Conservation (phyloP, 2,888 invertebrate species). For the Stenodema calcarata region DNA sequence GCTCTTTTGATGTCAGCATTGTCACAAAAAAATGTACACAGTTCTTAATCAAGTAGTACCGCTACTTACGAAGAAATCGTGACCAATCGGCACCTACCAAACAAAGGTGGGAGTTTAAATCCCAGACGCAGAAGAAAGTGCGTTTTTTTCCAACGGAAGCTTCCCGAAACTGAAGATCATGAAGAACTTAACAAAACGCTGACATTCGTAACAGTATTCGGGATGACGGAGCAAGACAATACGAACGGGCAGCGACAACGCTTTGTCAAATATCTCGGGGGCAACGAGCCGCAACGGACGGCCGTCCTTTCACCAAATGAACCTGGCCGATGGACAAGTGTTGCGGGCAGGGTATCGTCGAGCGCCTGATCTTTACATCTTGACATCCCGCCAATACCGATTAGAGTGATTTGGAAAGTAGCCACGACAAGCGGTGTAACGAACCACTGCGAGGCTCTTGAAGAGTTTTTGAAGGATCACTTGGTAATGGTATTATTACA, state of each 20-base stretch:
- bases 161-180: neutral
- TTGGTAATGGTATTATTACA: no score
- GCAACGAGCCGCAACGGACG: slow-evolving; percentile 14
- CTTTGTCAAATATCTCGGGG: neutral
- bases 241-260: neutral
- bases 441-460: no score
- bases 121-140: neutral
- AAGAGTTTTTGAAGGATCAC: no score
- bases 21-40: no score
- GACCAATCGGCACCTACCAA: no score
- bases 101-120: no score
- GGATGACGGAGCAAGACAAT: neutral
- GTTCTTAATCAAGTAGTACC: no score
- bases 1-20: no score
- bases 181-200: neutral
- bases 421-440: no score
- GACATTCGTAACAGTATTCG: neutral
- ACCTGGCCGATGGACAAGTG: slow-evolving; percentile 7
- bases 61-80: no score
- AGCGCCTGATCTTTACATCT: neutral
- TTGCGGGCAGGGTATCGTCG: slow-evolving; percentile 1
- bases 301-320: slow-evolving; percentile 29
- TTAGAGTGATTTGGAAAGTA: no score
- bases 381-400: no score
- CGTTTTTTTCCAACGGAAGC: neutral